These are phyloP conservation scores for Sorex maritimensis DNA, from an alignment of 2,797 vertebrate species.

Conservation along the genomic window DNA sequence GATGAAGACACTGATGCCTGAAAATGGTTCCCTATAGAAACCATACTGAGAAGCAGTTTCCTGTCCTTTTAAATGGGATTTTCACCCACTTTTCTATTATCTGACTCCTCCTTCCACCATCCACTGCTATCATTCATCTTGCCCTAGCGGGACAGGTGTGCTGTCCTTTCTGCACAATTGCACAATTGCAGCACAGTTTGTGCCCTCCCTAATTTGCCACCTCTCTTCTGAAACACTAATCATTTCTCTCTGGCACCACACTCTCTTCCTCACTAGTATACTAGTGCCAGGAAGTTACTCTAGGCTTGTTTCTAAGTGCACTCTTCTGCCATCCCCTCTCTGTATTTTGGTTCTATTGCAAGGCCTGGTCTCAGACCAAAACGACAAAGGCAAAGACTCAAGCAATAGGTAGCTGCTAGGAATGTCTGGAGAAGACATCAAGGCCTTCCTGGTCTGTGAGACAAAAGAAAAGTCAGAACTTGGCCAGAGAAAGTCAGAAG, in stretches of 20 bases:
- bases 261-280: neutral
- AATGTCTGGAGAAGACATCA: neutral
- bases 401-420: neutral
- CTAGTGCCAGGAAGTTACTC: neutral
- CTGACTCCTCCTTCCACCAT: neutral
- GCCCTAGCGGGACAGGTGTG: neutral
- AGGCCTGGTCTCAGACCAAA: slow-evolving; percentile 1
- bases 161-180: neutral
- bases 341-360: neutral
- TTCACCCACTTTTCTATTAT: no score
- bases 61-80: neutral
- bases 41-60: neutral
- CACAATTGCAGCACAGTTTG: neutral
- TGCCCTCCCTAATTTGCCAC: neutral
- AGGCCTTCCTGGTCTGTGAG: neutral
- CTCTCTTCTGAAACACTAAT: neutral
- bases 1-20: neutral
- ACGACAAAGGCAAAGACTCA: slow-evolving; percentile 8
- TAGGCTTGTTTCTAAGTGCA: neutral
- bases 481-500: neutral
- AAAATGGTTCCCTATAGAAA: neutral
- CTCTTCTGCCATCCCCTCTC: neutral
- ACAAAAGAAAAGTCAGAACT: neutral
- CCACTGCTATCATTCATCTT: fast-evolving
- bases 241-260: neutral